A percentile compares a stretch with the other conserved stretches of the same genome.
Evolutionary conservation across 1,140 invertebrate genomes (phyloP).

Genomic region (Gryllus bimaculatus): DNA sequence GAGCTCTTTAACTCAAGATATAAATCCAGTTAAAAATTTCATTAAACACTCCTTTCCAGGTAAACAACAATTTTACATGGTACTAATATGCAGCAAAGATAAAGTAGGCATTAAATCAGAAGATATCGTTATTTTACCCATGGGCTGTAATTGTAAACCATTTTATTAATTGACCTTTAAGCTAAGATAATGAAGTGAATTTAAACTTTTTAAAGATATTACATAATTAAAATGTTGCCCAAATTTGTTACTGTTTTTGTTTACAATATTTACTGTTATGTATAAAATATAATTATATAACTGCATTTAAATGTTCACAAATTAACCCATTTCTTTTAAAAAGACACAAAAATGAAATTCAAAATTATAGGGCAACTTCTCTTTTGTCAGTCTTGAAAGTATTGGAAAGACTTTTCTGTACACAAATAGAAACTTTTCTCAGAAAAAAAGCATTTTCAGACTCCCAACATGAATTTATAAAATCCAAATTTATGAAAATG

Average conservation of each 20-base stretch:
- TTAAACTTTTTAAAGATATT: not conserved
- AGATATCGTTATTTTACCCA: not conserved
- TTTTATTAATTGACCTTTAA: not conserved
- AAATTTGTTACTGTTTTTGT: not conserved
- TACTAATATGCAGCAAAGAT: not conserved
- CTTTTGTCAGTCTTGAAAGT: too few relatives aligned
- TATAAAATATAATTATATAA: too few relatives aligned
- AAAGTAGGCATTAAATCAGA: not conserved
- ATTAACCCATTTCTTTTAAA: too few relatives aligned
- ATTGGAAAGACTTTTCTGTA: too few relatives aligned
- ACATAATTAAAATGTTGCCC: not conserved
- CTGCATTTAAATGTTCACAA: too few relatives aligned
- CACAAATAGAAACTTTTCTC: too few relatives aligned
- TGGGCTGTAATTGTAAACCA: not conserved
- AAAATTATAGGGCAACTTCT: too few relatives aligned
- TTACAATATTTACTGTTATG: too few relatives aligned
- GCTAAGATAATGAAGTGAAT: not conserved
- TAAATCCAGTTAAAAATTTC: constrained; percentile 34
- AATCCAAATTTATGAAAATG: too few relatives aligned
- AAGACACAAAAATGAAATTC: too few relatives aligned
- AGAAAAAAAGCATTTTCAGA: too few relatives aligned
- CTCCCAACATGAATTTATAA: too few relatives aligned
- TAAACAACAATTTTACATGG: constrained; percentile 22
- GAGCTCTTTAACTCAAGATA: constrained; percentile 13
- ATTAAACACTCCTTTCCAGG: constrained; percentile 35